Base-by-base conservation (phyloP, 2,113 vertebrate species). In the Scartelaos histophorus region DNA sequence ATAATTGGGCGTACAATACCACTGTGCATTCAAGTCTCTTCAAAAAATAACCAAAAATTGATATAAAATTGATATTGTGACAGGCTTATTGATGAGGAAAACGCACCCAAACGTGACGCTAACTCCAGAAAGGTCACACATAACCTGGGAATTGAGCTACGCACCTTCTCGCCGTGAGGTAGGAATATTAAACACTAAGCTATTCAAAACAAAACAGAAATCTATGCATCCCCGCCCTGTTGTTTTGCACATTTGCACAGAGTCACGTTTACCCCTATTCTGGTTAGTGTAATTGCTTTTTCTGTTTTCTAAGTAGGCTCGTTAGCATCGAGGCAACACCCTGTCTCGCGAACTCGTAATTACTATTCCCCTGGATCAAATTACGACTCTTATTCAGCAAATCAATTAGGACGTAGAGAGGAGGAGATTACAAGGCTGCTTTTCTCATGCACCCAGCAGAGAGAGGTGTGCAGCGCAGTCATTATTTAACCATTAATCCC, bases 401-500 rank as follows among this genome's bases (percentile, higher is more conserved):
- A 91, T 87, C 85, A 89, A 91, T 89, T 84, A 87, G 76, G 35
- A 75, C 73, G 51, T 11, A 46, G 85, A 77, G 84, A 78, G 19
- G 61, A 64, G 29, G 58, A 86, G 83, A 93, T 88, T 86, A 88
- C 71, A 80, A 62, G 67, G 68, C 69, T 61, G 72, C 73, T 80
- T 74, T 71, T 35, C 79, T 80, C 86, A 79, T 87, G 88, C 83
- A 78, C 66, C 62, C 61, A 71, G 78, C 78, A 82, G 82, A 89
- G 89, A 86, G 87, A 88, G 81, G 84, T 80, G 73, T 85, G 75
- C 72, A 60, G 70, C 71, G 76, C 70, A 67, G 82, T 86, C 85
- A 80, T 91, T 86, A 88, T 84, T 87, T 88, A 79, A 76, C 80
- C 82, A 86, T 90, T 89, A 90, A 74, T 87, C 78, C 81, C 53